A percentile compares a stretch with the other conserved stretches of the same genome.
phyloP scores from a whole-genome alignment of 1,140 invertebrate species.

The Drosophila ambigua region DNA sequence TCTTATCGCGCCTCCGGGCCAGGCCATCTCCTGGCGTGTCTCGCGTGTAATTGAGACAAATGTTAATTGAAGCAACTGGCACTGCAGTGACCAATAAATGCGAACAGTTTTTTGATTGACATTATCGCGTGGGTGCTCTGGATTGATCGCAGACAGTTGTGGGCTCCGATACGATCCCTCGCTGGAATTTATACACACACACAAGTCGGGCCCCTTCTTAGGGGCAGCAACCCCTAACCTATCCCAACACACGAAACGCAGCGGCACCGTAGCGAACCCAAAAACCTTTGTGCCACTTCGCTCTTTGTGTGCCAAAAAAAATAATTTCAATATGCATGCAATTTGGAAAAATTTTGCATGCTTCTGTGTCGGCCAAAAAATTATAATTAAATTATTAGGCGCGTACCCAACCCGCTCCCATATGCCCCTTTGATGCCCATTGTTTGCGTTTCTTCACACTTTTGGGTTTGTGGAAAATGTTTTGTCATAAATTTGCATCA shows the following conservation, averaged over 20 bases:
- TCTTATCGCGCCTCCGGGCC: constrained; percentile 41
- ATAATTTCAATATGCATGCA: constrained; percentile 54
- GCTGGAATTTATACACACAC: constrained; percentile 40
- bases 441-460: constrained; percentile 73
- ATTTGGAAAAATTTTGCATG: constrained; percentile 71
- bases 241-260: constrained; percentile 13
- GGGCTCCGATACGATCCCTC: constrained; percentile 26
- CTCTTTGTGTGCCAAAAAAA: constrained; percentile 14
- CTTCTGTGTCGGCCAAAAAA: constrained; percentile 41
- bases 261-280: not conserved
- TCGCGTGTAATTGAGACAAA: constrained; percentile 60
- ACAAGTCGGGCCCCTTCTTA: not conserved
- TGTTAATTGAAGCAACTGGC: constrained; percentile 63
- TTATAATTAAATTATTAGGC: constrained; percentile 80
- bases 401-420: constrained; percentile 56
- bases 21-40: constrained; percentile 40
- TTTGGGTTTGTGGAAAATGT: constrained; percentile 48
- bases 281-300: constrained; percentile 39
- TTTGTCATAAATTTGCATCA: constrained; percentile 80
- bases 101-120: constrained; percentile 80
- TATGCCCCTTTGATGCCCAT: constrained; percentile 27
- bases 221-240: constrained; percentile 40
- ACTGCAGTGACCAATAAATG: constrained; percentile 33
- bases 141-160: constrained; percentile 35
- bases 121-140: constrained; percentile 75